These are phyloP conservation scores for Periophthalmodon schlosseri DNA, from an alignment of 2,113 vertebrate genomes.

Conservation along the genomic window DNA sequence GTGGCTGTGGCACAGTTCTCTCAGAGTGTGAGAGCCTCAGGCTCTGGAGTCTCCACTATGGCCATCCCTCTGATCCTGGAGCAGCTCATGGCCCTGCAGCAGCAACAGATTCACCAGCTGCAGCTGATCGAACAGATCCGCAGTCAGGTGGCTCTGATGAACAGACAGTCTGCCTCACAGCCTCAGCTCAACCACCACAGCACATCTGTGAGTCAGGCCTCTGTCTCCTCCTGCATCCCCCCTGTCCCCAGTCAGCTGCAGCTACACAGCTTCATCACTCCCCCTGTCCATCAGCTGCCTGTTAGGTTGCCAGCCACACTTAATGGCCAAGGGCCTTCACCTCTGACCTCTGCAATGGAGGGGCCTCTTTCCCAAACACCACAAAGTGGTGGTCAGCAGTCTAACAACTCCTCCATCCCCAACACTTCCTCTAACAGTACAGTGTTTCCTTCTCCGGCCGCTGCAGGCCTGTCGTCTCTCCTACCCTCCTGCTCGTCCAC, in stretches of 20 bases:
- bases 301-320: conserved; percentile 78
- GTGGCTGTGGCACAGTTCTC: conserved; percentile 98
- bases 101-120: conserved; percentile 97
- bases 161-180: conserved; percentile 82
- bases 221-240: conserved; percentile 71
- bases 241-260: conserved; percentile 83
- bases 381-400: conserved; percentile 80
- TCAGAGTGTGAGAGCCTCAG: conserved; percentile 79
- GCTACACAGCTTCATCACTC: conserved; percentile 85
- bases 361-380: conserved; percentile 79
- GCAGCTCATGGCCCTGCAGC: conserved; percentile 95
- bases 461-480: conserved; percentile 73
- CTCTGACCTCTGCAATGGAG: conserved; percentile 80
- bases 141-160: conserved; percentile 95
- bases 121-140: conserved; percentile 98
- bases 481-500: conserved; percentile 77
- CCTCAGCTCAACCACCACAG: conserved; percentile 79
- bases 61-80: conserved; percentile 97
- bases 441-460: conserved; percentile 69
- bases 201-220: conserved; percentile 69
- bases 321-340: conserved; percentile 71
- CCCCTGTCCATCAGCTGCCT: conserved; percentile 85
- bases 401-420: conserved; percentile 78
- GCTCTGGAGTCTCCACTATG: conserved; percentile 81
- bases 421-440: conserved; percentile 77